Conservation (phyloP, 2,888 invertebrate species). For the Heliconius charithonia region DNA sequence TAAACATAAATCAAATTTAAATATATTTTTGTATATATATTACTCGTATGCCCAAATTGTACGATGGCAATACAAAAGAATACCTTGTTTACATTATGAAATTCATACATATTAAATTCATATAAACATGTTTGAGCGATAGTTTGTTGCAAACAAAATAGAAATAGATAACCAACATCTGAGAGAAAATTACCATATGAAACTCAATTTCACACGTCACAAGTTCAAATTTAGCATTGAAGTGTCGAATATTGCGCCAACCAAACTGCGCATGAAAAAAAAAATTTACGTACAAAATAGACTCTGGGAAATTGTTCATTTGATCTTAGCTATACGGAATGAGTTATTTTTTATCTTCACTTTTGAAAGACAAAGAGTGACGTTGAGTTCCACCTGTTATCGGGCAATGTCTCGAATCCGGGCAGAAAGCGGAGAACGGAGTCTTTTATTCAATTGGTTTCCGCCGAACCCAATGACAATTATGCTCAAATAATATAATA, state of each 20-base stretch:
- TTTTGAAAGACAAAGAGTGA: too few species aligned
- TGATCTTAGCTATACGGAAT: not conserved
- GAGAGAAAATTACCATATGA: slow-evolving; percentile 44
- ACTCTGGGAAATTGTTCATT: not conserved
- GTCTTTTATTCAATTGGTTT: too few species aligned
- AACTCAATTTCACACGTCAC: slow-evolving; percentile 49
- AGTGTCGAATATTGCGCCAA: slow-evolving; percentile 32
- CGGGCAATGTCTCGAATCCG: too few species aligned
- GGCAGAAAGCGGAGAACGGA: too few species aligned
- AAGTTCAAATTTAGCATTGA: slow-evolving; percentile 43
- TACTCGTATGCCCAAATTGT: not conserved
- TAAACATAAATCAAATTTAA: too few species aligned
- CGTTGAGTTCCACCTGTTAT: too few species aligned
- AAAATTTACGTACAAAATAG: slow-evolving; percentile 53
- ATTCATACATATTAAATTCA: too few species aligned
- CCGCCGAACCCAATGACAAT: too few species aligned
- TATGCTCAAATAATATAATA: too few species aligned
- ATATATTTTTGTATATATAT: not conserved
- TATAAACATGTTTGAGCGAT: slow-evolving; percentile 21
- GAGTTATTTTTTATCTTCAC: not conserved
- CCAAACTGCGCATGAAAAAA: slow-evolving; percentile 43
- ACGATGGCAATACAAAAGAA: not conserved
- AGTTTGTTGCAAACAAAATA: slow-evolving; percentile 33
- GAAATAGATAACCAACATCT: slow-evolving; percentile 37
- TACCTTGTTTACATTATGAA: slow-evolving; percentile 2